Evolutionary conservation across 2,888 invertebrate species (phyloP).

Genomic region (Lacanobia wlatinum): DNA sequence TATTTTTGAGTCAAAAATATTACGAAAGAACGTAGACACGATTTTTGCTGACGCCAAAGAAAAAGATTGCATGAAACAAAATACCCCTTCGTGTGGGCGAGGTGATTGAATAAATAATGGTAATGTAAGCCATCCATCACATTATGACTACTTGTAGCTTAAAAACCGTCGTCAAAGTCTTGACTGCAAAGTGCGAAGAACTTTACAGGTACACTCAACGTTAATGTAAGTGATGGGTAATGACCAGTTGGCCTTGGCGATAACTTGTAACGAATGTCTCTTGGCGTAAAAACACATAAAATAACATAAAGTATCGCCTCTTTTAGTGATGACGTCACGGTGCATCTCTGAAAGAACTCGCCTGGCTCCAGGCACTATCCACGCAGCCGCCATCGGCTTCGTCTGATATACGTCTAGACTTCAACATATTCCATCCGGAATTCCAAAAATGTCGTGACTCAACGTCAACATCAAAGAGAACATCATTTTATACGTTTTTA

Average conservation of each 20-base stretch:
- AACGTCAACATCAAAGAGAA: conserved; percentile 24
- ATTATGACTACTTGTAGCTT: conserved; percentile 29
- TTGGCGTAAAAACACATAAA: conserved; percentile 50
- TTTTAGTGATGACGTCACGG: conserved; percentile 78
- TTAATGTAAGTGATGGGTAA: conserved; percentile 61
- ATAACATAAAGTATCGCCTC: conserved; percentile 34
- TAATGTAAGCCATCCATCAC: conserved; percentile 40
- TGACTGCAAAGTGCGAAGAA: conserved; percentile 50
- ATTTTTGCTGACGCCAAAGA: conserved; percentile 14
- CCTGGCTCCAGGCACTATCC: conserved; percentile 49
- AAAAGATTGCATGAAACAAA: conserved; percentile 35
- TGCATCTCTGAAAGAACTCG: conserved; percentile 72
- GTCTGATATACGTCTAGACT: conserved; percentile 63
- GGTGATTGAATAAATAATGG: conserved; percentile 40
- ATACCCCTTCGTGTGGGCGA: conserved; percentile 37
- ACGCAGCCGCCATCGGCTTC: conserved; percentile 26
- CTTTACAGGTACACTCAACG: conserved; percentile 48
- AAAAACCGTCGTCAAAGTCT: conserved; percentile 33
- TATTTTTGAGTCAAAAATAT: conserved; percentile 45
- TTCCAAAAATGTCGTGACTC: conserved; percentile 45
- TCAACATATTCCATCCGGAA: conserved; percentile 27
- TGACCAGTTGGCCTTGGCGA: conserved; percentile 67
- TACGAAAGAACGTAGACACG: conserved; percentile 8
- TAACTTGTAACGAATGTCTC: conserved; percentile 50
- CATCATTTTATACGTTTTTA: conserved; percentile 20